Evolutionary conservation across 2,797 vertebrate species (phyloP), one percentile per base, ranked within the genome.

Genomic region (Myiothlypis chrysogaster): DNA sequence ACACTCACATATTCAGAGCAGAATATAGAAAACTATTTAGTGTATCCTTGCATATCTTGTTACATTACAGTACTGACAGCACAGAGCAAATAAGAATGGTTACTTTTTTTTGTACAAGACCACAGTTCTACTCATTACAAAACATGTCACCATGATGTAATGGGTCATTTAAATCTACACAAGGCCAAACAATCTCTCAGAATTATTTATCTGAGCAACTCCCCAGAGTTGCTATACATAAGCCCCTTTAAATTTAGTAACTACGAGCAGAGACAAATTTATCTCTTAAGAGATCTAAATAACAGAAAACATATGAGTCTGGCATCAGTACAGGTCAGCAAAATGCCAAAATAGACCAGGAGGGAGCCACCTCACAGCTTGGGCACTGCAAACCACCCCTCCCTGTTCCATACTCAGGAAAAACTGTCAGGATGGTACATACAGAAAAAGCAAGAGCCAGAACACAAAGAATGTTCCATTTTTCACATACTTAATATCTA

Each of bases 171-270:
- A 59, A 72, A 85, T 46, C 39, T 61, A 59, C 35, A 63, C 34
- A 70, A 92, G 41, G 57, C 63, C 70, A 89, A 94, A 52, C 35
- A 82, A 32, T 9, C 37, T 83, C 47, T 86, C 66, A 77, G 46
- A 61, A 87, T 77, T 94, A 66, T 92, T 94, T 82, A 96, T 39
- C 65, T 47, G 47, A 90, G 49, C 55, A 93, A 56, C 69, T 92
- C 91, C 61, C 37, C 46, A 92, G 61, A 96, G 86, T 1, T 65
- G 46, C 66, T 37, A 80, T 90, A 95, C 68, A 63, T 95, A 93
- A 71, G n/a, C 41, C 69, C 57, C 52, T 82, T 94, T 96, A 96
- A 94, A 96, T 93, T 95, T 73, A 80, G 80, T 83, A 93, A 95
- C 94, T 95, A 95, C 34, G 49, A 66, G 60, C 30, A 93, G 90